These are phyloP conservation scores for Phaetusa simplex DNA, from an alignment of 2,113 vertebrate genomes.

Conservation along the genomic window DNA sequence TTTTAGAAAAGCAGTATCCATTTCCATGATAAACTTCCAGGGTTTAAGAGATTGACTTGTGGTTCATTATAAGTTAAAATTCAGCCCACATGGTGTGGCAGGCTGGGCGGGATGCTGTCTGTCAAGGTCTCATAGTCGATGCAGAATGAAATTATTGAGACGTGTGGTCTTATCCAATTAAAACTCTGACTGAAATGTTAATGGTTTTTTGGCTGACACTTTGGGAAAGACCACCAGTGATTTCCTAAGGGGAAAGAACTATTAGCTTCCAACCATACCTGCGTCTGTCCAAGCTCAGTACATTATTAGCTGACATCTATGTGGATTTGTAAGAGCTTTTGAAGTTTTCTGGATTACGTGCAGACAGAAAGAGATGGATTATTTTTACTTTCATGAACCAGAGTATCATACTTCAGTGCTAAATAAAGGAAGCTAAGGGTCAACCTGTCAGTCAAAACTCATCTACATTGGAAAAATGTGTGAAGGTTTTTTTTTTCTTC, in stretches of 20 bases:
- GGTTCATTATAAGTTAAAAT: not conserved
- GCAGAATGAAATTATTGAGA: not conserved
- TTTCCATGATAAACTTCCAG: not conserved
- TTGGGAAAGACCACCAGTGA: not conserved
- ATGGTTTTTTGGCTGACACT: not conserved
- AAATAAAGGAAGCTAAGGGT: constrained; percentile 31
- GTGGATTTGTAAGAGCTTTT: not conserved
- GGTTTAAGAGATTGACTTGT: not conserved
- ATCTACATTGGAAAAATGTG: constrained; percentile 11
- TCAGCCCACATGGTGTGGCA: not conserved
- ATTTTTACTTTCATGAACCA: constrained; percentile 15
- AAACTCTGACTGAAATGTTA: constrained; percentile 15
- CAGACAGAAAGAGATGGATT: not conserved
- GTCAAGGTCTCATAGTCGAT: not conserved
- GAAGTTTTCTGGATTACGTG: not conserved
- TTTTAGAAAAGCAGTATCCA: not conserved
- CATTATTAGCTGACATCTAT: not conserved
- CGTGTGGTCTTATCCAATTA: not conserved
- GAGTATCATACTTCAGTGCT: not conserved
- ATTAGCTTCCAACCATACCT: not conserved
- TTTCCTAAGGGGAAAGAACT: constrained; percentile 13
- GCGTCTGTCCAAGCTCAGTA: not conserved
- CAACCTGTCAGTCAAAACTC: constrained; percentile 35
- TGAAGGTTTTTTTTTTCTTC: not conserved
- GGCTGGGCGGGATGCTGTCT: not conserved